Evolutionary conservation across 37 sponge, comb jelly and placozoan species (phyloP).

Genomic region (Theonella swinhoei): DNA sequence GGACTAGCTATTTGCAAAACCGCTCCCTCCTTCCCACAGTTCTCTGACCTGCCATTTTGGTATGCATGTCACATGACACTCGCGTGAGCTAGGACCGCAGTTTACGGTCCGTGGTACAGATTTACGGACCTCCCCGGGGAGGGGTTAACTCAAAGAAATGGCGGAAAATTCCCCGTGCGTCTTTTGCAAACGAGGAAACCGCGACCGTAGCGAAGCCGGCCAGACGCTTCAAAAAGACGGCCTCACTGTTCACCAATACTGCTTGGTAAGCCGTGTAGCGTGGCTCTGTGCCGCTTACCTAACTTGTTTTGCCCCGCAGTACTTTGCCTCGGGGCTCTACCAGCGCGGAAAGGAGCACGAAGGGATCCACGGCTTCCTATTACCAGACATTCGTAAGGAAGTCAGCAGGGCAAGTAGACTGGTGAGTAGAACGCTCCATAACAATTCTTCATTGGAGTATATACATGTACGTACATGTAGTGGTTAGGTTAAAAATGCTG

Average conservation of each 20-base stretch:
- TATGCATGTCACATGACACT: neutral
- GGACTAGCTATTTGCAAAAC: no score
- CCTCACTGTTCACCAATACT: conserved; percentile 33
- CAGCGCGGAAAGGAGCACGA: conserved; percentile 22
- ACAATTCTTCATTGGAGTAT: neutral
- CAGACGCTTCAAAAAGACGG: conserved; percentile 1
- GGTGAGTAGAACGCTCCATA: neutral
- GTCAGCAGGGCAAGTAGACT: neutral
- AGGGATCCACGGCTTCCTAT: conserved; percentile 22
- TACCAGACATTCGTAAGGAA: conserved; percentile 28
- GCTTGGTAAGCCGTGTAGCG: conserved; percentile 25
- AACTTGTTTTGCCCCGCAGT: conserved; percentile 19
- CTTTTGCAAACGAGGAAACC: no score
- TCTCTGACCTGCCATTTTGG: no score
- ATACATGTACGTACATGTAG: neutral
- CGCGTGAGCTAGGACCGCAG: neutral
- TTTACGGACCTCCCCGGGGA: neutral
- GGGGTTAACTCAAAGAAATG: neutral
- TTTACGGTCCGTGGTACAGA: neutral
- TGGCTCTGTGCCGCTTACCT: neutral
- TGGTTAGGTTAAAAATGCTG: neutral
- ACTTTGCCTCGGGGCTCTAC: conserved; percentile 37
- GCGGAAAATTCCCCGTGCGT: neutral
- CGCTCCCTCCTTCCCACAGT: no score
- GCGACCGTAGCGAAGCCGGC: conserved; percentile 9